phyloP scores from a whole-genome alignment of 2,797 vertebrate species.

The Ptychadena robeensis region DNA sequence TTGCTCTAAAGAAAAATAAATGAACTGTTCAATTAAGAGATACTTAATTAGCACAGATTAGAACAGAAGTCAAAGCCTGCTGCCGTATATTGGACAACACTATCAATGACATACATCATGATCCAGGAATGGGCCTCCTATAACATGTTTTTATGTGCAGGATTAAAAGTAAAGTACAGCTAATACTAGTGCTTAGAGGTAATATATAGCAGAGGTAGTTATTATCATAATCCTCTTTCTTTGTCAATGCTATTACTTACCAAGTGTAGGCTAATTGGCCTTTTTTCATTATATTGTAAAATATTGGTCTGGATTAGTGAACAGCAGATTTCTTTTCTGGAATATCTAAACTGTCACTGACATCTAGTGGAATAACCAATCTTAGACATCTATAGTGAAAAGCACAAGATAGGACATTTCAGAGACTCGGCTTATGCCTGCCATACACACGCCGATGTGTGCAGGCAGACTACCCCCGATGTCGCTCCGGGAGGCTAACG shows the following conservation, averaged over 20 bases:
- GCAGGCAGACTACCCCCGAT: no score
- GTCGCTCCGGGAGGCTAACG: no score
- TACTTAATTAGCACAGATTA: no score
- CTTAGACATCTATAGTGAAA: background rate
- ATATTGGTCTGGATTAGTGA: background rate
- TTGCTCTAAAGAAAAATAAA: no score
- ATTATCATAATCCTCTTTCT: background rate
- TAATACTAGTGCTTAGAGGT: background rate
- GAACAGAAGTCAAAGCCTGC: no score
- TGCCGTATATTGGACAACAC: no score
- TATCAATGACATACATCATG: no score
- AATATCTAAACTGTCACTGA: background rate
- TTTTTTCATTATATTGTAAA: background rate
- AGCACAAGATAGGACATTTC: background rate
- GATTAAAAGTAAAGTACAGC: background rate
- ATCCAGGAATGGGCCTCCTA: no score
- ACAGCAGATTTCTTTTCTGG: background rate
- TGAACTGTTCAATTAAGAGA: no score
- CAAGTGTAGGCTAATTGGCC: background rate
- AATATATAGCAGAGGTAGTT: background rate
- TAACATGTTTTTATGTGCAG: no score
- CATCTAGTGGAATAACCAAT: constrained; percentile 25
- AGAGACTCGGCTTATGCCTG: background rate
- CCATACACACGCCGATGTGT: no score
- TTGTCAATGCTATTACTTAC: background rate